Conservation (phyloP, 2,888 invertebrate species). For the Chamaedrilus cognettii region DNA sequence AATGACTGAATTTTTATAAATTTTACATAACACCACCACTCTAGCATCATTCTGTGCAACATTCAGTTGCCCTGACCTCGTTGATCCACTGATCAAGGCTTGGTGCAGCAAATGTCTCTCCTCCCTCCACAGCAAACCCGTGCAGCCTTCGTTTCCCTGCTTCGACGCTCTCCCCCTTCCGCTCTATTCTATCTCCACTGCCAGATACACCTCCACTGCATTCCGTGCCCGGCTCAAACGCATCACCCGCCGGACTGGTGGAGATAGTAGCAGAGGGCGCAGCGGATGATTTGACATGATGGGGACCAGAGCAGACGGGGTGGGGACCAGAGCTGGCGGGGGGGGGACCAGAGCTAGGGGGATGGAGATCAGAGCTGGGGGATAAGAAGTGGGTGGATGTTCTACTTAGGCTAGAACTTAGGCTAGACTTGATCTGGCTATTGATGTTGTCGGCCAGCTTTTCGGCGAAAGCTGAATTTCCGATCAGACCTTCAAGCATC, state of each 20-base stretch:
- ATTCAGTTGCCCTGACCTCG: too few relatives aligned
- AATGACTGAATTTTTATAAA: too few relatives aligned
- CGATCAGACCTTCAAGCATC: neutral
- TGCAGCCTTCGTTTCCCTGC: neutral
- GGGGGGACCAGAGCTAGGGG: neutral
- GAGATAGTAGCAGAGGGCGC: too few relatives aligned
- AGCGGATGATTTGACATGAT: too few relatives aligned
- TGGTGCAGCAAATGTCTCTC: neutral
- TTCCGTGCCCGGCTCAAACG: too few relatives aligned
- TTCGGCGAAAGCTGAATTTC: neutral
- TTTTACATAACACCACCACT: too few relatives aligned
- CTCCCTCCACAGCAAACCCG: neutral
- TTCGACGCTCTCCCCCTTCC: neutral
- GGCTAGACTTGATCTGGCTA: neutral
- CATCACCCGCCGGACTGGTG: neutral
- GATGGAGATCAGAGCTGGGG: neutral
- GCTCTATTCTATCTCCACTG: too few relatives aligned
- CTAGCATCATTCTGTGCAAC: too few relatives aligned
- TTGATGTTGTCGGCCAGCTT: neutral
- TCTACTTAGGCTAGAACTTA: too few relatives aligned
- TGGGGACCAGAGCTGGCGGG: neutral
- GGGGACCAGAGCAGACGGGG: neutral
- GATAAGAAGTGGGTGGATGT: neutral
- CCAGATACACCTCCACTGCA: neutral
- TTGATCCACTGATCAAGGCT: neutral